Conservation (phyloP, 2,888 invertebrate genomes). For the Lacanobia oleracea region DNA sequence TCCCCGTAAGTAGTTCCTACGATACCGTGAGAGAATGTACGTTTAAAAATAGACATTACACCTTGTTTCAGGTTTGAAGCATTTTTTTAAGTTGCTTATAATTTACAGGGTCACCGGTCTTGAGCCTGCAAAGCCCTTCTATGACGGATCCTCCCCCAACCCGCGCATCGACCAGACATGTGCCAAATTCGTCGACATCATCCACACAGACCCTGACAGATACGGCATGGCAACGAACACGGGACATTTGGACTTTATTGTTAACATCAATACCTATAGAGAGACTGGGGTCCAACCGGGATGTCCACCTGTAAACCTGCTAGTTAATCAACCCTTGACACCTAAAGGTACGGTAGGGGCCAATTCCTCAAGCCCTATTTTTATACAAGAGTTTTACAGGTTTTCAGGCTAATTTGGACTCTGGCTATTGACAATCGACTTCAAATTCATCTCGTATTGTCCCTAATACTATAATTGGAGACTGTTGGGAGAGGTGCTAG, state of each 20-base stretch:
- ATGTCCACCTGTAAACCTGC: neutral
- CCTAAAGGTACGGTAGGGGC: neutral
- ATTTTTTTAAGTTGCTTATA: neutral
- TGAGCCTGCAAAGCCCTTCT: constrained; percentile 7
- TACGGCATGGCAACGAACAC: neutral
- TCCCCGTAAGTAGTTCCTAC: neutral
- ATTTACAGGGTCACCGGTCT: constrained; percentile 29
- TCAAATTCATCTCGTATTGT: no score
- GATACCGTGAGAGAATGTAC: no score
- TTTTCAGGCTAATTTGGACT: no score
- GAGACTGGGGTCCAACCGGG: constrained; percentile 7
- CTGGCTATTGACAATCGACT: no score
- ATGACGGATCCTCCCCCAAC: neutral
- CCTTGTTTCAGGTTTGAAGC: no score
- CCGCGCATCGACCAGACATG: neutral
- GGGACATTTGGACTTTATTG: neutral
- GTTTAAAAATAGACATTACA: neutral
- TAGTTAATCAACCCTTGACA: neutral
- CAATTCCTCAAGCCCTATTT: no score
- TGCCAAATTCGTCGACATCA: constrained; percentile 5
- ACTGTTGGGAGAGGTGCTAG: no score
- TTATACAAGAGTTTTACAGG: no score
- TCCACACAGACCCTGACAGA: neutral
- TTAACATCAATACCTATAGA: neutral
- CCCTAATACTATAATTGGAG: no score